A percentile compares a stretch with the other conserved stretches of the same genome.
Evolutionary conservation across 2,888 invertebrate genomes (phyloP).

Genomic region (Sarcophaga rosellei): DNA sequence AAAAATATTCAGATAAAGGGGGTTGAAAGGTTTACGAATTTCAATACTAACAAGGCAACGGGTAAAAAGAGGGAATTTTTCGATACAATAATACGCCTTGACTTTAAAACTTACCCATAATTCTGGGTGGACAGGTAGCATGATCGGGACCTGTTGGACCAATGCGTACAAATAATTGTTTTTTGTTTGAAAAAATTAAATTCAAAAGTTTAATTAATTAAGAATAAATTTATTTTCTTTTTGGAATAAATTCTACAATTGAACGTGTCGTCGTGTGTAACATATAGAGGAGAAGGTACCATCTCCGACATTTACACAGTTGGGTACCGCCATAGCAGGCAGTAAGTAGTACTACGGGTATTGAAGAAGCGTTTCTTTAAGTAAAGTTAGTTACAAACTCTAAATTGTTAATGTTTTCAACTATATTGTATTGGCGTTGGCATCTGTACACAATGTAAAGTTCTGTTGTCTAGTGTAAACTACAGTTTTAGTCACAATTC

Average conservation of each 20-base stretch:
- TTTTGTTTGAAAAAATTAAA: conserved; percentile 52
- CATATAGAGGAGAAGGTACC: too few relatives aligned
- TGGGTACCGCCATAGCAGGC: too few relatives aligned
- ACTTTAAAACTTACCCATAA: conserved; percentile 80
- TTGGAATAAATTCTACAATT: background rate
- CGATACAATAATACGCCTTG: background rate
- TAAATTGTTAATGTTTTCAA: conserved; percentile 41
- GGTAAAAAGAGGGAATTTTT: background rate
- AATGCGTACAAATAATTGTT: conserved; percentile 58
- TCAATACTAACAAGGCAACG: background rate
- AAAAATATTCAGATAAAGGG: background rate
- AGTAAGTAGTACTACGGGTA: too few relatives aligned
- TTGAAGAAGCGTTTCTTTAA: conserved; percentile 32
- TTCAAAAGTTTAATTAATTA: conserved; percentile 41
- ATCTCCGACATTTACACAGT: too few relatives aligned
- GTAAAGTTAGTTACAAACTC: conserved; percentile 56
- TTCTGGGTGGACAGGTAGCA: conserved; percentile 81
- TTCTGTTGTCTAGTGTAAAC: conserved; percentile 1
- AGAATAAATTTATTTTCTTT: background rate
- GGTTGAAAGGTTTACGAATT: background rate
- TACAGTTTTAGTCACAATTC: conserved; percentile 70
- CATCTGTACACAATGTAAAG: conserved; percentile 23
- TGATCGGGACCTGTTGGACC: conserved; percentile 81
- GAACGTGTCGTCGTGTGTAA: too few relatives aligned
- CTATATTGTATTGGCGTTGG: conserved; percentile 5